A percentile compares a stretch with the other conserved stretches of the same genome.
These are phyloP conservation scores for Heliconius charithonia DNA, from an alignment of 2,888 invertebrate genomes.

Conservation along the genomic window DNA sequence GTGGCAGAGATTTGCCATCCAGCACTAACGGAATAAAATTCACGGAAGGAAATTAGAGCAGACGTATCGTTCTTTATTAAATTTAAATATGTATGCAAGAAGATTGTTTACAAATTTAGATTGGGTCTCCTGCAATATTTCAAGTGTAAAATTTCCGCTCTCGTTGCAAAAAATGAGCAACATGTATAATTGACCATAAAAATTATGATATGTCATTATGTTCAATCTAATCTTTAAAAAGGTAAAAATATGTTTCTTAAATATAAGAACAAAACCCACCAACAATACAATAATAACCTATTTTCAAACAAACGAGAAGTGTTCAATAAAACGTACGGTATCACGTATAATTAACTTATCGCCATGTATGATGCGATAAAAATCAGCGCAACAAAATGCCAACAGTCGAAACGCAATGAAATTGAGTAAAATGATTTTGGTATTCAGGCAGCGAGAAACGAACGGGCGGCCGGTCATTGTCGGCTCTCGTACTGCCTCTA, in stretches of 20 bases:
- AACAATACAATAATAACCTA: constrained; percentile 43
- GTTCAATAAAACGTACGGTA: constrained; percentile 57
- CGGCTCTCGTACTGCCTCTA: constrained; percentile 69
- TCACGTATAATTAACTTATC: constrained; percentile 64
- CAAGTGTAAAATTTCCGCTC: too few species aligned
- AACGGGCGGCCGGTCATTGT: constrained; percentile 73
- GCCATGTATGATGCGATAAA: constrained; percentile 54
- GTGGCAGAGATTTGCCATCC: too few species aligned
- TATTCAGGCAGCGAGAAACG: constrained; percentile 72
- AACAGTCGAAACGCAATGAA: constrained; percentile 65
- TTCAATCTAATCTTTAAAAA: background rate
- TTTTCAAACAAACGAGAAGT: constrained; percentile 49
- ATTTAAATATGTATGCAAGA: too few species aligned
- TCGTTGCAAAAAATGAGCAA: too few species aligned
- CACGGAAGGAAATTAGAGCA: too few species aligned
- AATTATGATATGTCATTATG: too few species aligned
- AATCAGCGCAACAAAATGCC: constrained; percentile 59
- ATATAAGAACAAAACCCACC: constrained; percentile 36
- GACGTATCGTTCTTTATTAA: too few species aligned
- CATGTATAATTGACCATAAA: too few species aligned
- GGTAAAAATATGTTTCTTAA: background rate
- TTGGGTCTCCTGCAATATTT: too few species aligned
- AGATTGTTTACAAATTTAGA: too few species aligned
- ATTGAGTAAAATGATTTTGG: constrained; percentile 75
- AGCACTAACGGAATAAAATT: too few species aligned